Percentiles rank a stretch among this genome's conserved stretches.
These are phyloP conservation scores for Emydocephalus ijimae DNA, from an alignment of 2,113 vertebrate species.

Conservation along the genomic window DNA sequence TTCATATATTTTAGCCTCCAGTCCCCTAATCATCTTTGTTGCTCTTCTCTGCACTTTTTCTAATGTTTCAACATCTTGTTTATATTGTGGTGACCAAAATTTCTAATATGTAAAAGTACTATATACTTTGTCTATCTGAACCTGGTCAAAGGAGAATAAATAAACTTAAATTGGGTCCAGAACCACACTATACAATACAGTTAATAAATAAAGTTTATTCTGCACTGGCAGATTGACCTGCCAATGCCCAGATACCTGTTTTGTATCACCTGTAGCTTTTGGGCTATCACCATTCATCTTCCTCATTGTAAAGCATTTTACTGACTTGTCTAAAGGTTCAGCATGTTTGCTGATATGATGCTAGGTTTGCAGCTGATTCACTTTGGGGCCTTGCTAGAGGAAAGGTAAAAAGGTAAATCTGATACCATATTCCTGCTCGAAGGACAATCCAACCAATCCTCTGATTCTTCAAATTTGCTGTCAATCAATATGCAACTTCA, in stretches of 20 bases:
- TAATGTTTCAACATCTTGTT: neutral
- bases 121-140: neutral
- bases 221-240: neutral
- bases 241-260: neutral
- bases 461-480: neutral
- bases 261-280: neutral
- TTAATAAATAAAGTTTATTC: neutral
- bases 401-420: neutral
- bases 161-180: neutral
- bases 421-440: neutral
- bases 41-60: neutral
- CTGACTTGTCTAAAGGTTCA: neutral
- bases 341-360: neutral
- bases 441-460: neutral
- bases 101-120: neutral
- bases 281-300: neutral
- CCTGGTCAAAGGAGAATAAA: neutral
- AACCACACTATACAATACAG: neutral
- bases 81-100: neutral
- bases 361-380: neutral
- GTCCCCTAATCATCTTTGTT: neutral
- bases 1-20: neutral
- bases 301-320: neutral
- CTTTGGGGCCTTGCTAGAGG: neutral
- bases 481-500: neutral